These are phyloP conservation scores for Heterohyrax brucei DNA, from an alignment of 2,797 vertebrate species.

Conservation along the genomic window DNA sequence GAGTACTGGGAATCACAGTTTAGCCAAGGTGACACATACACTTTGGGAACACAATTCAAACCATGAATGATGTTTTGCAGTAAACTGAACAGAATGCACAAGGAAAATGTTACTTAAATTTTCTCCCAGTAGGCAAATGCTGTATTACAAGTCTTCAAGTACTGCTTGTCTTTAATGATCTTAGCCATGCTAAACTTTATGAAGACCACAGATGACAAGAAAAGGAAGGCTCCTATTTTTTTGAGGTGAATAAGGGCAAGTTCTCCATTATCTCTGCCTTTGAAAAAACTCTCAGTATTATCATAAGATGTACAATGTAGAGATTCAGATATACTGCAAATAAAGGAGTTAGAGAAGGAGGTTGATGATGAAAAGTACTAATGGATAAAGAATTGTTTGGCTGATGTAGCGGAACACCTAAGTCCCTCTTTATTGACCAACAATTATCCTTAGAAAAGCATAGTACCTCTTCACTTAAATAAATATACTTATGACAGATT, in stretches of 20 bases:
- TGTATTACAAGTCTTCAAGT: neutral
- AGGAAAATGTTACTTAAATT: neutral
- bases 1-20: too few relatives aligned
- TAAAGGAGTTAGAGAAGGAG: neutral
- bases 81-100: neutral
- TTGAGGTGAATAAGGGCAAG: neutral
- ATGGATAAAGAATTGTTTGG: neutral
- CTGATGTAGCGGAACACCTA: neutral
- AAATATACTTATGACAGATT: too few relatives aligned
- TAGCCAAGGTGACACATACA: too few relatives aligned
- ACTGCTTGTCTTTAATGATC: neutral
- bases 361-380: neutral
- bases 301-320: neutral
- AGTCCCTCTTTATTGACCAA: neutral
- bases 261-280: neutral
- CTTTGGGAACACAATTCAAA: too few relatives aligned
- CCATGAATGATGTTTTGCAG: too few relatives aligned
- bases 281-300: neutral
- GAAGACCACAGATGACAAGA: neutral
- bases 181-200: neutral
- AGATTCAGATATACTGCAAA: neutral
- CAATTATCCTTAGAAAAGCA: neutral
- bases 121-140: neutral
- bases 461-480: rapidly evolving
- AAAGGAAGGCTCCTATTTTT: neutral